Percentiles rank a stretch among this genome's conserved stretches.
Evolutionary conservation across 2,888 invertebrate genomes (phyloP).

Genomic region (Drosophila neonasuta): DNA sequence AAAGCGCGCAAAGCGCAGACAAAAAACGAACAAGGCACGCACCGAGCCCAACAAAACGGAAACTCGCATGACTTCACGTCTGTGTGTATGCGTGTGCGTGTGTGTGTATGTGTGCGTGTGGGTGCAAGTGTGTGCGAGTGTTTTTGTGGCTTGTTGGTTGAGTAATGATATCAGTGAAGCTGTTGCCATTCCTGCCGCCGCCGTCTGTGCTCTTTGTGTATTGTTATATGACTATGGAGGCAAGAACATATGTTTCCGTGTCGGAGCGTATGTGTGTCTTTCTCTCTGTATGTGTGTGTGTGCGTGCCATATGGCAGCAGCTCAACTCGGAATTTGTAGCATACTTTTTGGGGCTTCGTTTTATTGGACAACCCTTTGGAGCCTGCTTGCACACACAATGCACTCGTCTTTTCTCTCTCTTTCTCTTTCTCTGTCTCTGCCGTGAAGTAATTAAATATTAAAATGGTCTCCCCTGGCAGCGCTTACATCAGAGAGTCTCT

Average conservation of each 20-base stretch:
- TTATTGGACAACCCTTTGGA: constrained; percentile 22
- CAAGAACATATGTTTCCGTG: constrained; percentile 65
- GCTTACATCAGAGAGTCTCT: constrained; percentile 57
- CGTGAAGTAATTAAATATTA: constrained; percentile 68
- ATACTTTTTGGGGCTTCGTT: constrained; percentile 51
- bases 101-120: constrained; percentile 15
- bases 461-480: constrained; percentile 50
- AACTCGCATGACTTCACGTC: constrained; percentile 38
- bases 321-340: constrained; percentile 45
- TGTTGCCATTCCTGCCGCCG: constrained; percentile 47
- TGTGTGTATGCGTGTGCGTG: neutral
- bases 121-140: constrained; percentile 35
- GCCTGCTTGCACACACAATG: constrained; percentile 19
- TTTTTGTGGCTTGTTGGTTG: constrained; percentile 58
- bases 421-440: neutral
- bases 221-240: constrained; percentile 42
- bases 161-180: constrained; percentile 74
- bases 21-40: constrained; percentile 54
- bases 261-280: neutral
- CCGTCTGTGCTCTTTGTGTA: constrained; percentile 25
- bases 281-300: neutral
- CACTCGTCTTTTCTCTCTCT: neutral
- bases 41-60: constrained; percentile 45
- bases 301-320: constrained; percentile 45
- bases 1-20: constrained; percentile 48